Evolutionary conservation across 2,888 invertebrate genomes (phyloP), one percentile per base, ranked within the genome.

Genomic region (Margaritifera margaritifera): DNA sequence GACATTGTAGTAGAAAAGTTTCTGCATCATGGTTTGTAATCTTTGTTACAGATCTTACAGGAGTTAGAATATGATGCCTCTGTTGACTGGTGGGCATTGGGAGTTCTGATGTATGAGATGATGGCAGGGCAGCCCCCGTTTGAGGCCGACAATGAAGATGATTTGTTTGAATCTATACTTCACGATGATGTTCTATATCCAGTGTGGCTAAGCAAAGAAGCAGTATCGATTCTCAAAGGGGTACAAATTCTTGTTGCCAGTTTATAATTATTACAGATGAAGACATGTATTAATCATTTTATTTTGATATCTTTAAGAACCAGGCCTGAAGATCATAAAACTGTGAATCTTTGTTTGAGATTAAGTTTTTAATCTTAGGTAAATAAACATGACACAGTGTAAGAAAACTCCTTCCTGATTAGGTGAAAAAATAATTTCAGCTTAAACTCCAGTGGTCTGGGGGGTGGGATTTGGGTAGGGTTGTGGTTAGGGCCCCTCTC

Each of bases 121-220:
- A 95, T 98, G 96, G 98, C 98, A 1, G 98, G 99, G 0, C 99
- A 99, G 91, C 99, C 99, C 71, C 99, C 99, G 20, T 99, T 99
- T 91, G 99, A 99, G 92, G 99, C 99, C 6, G 99, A 99, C 91
- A 99, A 99, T 91, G 99, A 99, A 91, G 99, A 99, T 90, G 99
- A 99, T 90, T 92, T 99, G 74, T 99, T 99, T 91, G 98, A 99
- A 91, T 96, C 97, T 79, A 99, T 99, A 88, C 93, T 99, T 84
- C 97, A 97, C 89, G 99, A 99, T 89, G 99, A 99, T 91, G 99
- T 99, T 66, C 83, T 90, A n/a, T 99, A 99, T 91, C 99, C 99
- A 20, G 98, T 98, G 22, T 99, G 99, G 99, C 91, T 97, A 66
- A 94, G 94, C 80, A 94, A 94, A 87, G 96, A 97, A 89, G 96